Evolutionary conservation across 2,797 vertebrate genomes (phyloP).

Genomic region (Ciconia nigra): DNA sequence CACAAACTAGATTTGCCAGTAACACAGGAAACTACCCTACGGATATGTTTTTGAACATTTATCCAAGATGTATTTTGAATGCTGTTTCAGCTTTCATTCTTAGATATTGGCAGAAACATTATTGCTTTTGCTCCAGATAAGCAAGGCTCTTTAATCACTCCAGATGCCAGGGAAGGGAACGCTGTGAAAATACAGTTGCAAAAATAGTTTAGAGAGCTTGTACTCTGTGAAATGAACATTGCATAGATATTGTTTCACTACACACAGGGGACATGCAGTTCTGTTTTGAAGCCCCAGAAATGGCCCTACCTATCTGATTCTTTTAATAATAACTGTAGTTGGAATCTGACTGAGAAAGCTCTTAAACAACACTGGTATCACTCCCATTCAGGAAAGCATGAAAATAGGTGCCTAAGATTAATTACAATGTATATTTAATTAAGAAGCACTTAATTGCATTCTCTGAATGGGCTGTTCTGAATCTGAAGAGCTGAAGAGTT

Average conservation of each 20-base stretch:
- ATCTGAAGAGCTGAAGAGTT: background rate
- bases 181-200: background rate
- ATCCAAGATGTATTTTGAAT: slow-evolving; percentile 71
- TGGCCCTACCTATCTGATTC: background rate
- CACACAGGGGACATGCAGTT: background rate
- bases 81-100: slow-evolving; percentile 70
- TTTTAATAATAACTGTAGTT: background rate
- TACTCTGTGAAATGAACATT: background rate
- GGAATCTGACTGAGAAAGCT: background rate
- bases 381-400: background rate
- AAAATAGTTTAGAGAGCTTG: slow-evolving; percentile 2
- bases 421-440: background rate
- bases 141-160: slow-evolving; percentile 50
- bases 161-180: slow-evolving; percentile 36
- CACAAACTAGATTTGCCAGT: slow-evolving; percentile 68
- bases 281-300: background rate
- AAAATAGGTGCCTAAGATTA: background rate
- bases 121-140: slow-evolving; percentile 69
- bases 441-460: background rate
- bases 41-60: slow-evolving; percentile 72
- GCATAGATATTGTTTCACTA: background rate
- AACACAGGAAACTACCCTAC: slow-evolving; percentile 71
- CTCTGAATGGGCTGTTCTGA: background rate
- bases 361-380: background rate
- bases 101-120: slow-evolving; percentile 59